Percentiles rank a stretch among this genome's conserved stretches.
phyloP scores from a whole-genome alignment of 2,888 invertebrate genomes.

The Campoplex nolae region DNA sequence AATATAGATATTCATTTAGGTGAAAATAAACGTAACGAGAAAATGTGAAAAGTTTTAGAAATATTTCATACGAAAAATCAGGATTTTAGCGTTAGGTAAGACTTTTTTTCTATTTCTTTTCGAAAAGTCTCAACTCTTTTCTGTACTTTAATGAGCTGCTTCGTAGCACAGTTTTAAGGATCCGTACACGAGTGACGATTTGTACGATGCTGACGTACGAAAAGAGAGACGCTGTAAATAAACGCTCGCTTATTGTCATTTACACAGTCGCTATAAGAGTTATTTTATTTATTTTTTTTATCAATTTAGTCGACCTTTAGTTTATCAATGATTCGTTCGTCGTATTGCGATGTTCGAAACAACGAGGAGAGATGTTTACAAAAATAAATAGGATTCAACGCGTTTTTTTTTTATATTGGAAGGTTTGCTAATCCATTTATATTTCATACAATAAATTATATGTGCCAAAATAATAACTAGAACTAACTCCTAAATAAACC shows the following conservation, averaged over 20 bases:
- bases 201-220: conserved; percentile 25
- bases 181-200: conserved; percentile 28
- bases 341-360: neutral
- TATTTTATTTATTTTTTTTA: neutral
- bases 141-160: neutral
- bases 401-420: neutral
- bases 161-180: neutral
- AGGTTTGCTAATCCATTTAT: neutral
- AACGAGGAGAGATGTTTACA: conserved; percentile 5
- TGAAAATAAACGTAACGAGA: conserved; percentile 2
- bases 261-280: conserved; percentile 31
- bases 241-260: conserved; percentile 47
- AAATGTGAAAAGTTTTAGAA: neutral
- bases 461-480: neutral
- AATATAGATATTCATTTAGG: conserved; percentile 34
- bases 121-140: neutral
- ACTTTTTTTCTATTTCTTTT: neutral
- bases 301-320: neutral
- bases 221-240: conserved; percentile 5
- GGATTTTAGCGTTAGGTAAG: neutral
- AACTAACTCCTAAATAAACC: conserved; percentile 7
- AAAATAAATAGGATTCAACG: neutral
- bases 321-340: neutral
- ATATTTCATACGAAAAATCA: neutral
- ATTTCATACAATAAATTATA: neutral